These are phyloP conservation scores for Caenorhabditis remanei DNA, from an alignment of 1,140 invertebrate species.

Conservation along the genomic window DNA sequence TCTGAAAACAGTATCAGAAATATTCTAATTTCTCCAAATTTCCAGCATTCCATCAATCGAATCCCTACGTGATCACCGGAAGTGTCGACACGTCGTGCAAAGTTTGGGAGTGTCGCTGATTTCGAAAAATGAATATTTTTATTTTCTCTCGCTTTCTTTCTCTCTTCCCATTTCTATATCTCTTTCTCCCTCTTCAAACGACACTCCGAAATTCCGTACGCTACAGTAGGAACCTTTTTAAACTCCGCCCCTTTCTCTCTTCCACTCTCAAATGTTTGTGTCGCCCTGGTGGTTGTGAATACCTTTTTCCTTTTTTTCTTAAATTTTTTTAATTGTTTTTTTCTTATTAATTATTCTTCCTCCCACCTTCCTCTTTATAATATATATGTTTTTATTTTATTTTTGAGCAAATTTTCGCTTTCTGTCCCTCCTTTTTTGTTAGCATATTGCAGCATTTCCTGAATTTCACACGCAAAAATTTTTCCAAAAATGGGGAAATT, in stretches of 20 bases:
- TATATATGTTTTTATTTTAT: too few relatives aligned
- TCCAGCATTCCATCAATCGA: constrained; percentile 62
- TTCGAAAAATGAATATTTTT: neutral
- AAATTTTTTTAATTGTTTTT: too few relatives aligned
- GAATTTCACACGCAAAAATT: too few relatives aligned
- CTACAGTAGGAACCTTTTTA: neutral
- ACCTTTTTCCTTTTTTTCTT: too few relatives aligned
- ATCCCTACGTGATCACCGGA: constrained; percentile 59
- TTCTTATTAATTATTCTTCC: too few relatives aligned
- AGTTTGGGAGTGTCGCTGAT: constrained; percentile 63
- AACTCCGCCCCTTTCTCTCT: neutral
- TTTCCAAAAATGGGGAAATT: too few relatives aligned
- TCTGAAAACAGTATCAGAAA: too few relatives aligned
- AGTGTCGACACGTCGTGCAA: constrained; percentile 62
- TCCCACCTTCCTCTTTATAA: too few relatives aligned
- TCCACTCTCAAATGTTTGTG: neutral
- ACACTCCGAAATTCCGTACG: neutral
- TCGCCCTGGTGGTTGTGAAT: constrained; percentile 49
- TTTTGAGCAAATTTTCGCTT: too few relatives aligned
- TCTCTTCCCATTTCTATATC: neutral
- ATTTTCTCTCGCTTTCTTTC: constrained; percentile 1
- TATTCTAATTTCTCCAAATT: too few relatives aligned
- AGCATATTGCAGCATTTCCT: neutral
- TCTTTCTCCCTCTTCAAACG: neutral
- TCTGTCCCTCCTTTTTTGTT: neutral